Conservation (phyloP, 2,113 vertebrate genomes). For the Nycticebus coucang region DNA sequence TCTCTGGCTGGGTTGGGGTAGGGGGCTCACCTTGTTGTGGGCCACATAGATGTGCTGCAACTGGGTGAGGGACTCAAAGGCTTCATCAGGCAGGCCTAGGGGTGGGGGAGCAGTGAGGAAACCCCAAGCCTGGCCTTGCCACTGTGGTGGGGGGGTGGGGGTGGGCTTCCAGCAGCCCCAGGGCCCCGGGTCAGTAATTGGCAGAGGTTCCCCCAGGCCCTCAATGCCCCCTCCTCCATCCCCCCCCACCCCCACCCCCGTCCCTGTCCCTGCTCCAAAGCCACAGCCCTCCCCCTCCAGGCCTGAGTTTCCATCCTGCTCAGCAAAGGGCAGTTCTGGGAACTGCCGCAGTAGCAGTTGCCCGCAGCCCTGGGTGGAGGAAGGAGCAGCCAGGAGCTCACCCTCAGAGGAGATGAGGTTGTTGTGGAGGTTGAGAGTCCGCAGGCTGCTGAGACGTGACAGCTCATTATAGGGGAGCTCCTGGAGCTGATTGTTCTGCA, state of each 20-base stretch:
- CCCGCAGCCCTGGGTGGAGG: not conserved
- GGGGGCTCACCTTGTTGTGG: conserved; percentile 78
- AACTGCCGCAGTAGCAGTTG: conserved; percentile 18
- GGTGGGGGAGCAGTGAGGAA: not conserved
- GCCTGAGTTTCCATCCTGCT: conserved; percentile 61
- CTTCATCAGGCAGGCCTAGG: conserved; percentile 81
- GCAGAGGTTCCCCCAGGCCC: not conserved
- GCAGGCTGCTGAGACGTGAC: conserved; percentile 68
- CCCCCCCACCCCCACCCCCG: no score
- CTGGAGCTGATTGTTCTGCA: conserved; percentile 80
- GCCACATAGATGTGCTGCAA: conserved; percentile 82
- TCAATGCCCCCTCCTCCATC: not conserved
- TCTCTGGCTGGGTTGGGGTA: not conserved
- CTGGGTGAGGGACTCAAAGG: conserved; percentile 77
- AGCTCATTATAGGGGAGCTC: conserved; percentile 79
- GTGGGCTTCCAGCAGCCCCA: not conserved
- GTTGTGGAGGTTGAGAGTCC: conserved; percentile 83
- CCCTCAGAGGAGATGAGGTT: conserved; percentile 79
- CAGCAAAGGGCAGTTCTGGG: conserved; percentile 65
- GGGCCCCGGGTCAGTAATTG: not conserved
- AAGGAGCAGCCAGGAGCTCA: conserved; percentile 46
- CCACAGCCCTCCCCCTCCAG: conserved; percentile 37
- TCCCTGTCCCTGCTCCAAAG: not conserved
- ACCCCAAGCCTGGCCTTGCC: not conserved
- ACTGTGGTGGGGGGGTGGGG: no score